Conservation (phyloP, 2,113 vertebrate species). For the Himantopus leucocephalus region DNA sequence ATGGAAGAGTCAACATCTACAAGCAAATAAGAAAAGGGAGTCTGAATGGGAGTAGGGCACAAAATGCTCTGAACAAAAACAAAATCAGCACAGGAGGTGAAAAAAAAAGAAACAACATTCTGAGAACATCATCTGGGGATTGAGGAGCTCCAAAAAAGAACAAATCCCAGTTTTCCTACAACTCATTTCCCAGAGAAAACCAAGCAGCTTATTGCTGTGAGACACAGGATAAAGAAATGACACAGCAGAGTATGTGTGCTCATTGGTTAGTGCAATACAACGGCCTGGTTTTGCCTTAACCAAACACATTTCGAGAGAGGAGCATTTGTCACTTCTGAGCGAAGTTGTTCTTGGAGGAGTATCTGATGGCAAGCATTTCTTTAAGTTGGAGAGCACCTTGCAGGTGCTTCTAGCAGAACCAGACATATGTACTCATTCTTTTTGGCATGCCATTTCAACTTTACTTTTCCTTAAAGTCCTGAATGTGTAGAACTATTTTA, state of each 20-base stretch:
- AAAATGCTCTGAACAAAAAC: background rate
- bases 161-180: background rate
- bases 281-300: background rate
- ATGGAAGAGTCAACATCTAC: background rate
- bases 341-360: background rate
- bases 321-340: background rate
- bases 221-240: background rate
- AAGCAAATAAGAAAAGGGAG: background rate
- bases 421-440: background rate
- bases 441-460: background rate
- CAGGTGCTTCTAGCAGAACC: background rate
- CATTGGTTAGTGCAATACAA: background rate
- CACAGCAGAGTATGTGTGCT: background rate
- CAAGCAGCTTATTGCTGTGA: background rate
- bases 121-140: background rate
- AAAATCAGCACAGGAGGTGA: background rate
- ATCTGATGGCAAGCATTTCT: background rate
- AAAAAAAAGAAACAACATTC: background rate
- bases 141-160: background rate
- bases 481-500: background rate
- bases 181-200: background rate
- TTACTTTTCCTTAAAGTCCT: background rate
- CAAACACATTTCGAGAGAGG: background rate
- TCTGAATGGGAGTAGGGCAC: background rate
- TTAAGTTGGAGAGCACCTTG: background rate